Evolutionary conservation across 1,140 invertebrate genomes (phyloP), one percentile per base, ranked within the genome.

Genomic region (Propsilocerus akamusi): DNA sequence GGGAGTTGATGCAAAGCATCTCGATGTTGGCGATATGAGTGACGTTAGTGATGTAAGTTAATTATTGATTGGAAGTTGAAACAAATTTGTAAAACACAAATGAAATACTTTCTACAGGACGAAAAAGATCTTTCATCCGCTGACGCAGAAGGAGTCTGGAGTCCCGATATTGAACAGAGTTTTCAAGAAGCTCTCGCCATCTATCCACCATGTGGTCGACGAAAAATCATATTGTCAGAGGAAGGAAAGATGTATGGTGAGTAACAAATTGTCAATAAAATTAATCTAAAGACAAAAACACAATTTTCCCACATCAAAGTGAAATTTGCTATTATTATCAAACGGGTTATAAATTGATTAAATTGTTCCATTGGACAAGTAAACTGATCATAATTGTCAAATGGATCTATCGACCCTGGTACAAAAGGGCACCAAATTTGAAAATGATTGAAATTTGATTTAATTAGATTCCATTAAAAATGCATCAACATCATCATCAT

Each of bases 181-280:
- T 99, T 99, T 72, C 95, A 99, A 69, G 96, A 99, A 75, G 97
- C 97, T 41, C 76, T 99, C 57, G 94, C 94, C 59, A 98, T 99
- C 66, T 98, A 99, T 75, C 97, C 97, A 49, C 96, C 97, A 53
- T 99, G 97, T 70, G 97, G 97, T 50, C 70, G 97, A 58, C 76
- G 97, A 62, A 99, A 99, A 77, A 99, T 99, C 65, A 99, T 99
- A 57, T 78, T 99, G 55, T 97, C 93, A 53, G 97, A 99, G 69
- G 96, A 99, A 73, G 97, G 97, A 64, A 99, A 99, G 81, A 99
- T 99, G 97, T 99, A 99, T 76, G 96, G 95, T 98, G 75, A 91
- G 92, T 86, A 57, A 26, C 25, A 28, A 32, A 24, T 23, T n/a
- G n/a, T n/a, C n/a, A 8, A n/a, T 0, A 11, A 49, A 11, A 26